A percentile compares a stretch with the other conserved stretches of the same genome.
These are phyloP conservation scores for Watsonalla cultraria DNA, from an alignment of 2,888 invertebrate species.

Conservation along the genomic window DNA sequence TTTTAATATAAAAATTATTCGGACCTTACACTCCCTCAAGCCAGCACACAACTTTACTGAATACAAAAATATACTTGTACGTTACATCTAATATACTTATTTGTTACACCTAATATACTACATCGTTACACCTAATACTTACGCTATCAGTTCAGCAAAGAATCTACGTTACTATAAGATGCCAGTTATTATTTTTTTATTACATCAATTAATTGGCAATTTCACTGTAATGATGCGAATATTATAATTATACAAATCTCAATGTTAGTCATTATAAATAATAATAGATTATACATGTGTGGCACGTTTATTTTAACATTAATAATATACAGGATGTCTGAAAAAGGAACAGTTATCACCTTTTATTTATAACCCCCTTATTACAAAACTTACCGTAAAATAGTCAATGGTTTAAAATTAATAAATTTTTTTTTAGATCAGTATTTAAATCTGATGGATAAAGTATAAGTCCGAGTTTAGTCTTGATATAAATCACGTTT, in stretches of 20 bases:
- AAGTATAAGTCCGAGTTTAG: too few species aligned
- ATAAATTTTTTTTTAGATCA: too few species aligned
- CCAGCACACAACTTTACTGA: constrained; percentile 40
- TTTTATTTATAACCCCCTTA: too few species aligned
- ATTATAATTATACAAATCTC: constrained; percentile 47
- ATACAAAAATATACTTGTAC: constrained; percentile 47
- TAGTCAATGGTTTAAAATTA: too few species aligned
- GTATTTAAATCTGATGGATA: too few species aligned
- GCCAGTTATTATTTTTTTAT: constrained; percentile 24
- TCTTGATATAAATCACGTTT: too few species aligned
- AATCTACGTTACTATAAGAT: constrained; percentile 37
- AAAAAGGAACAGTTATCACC: too few species aligned
- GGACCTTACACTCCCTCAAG: constrained; percentile 45
- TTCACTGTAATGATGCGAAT: constrained; percentile 26
- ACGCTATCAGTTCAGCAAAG: constrained; percentile 70
- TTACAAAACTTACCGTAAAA: too few species aligned
- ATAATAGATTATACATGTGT: constrained; percentile 21
- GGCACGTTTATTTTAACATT: constrained; percentile 35
- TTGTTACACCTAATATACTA: constrained; percentile 34
- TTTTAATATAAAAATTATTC: constrained; percentile 77
- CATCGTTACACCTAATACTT: constrained; percentile 47
- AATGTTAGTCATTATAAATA: constrained; percentile 23
- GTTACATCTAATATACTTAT: constrained; percentile 34
- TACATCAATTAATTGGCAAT: constrained; percentile 31
- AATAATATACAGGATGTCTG: too few species aligned